These are phyloP conservation scores for Helleia helle DNA, from an alignment of 2,888 invertebrate genomes.

Conservation along the genomic window DNA sequence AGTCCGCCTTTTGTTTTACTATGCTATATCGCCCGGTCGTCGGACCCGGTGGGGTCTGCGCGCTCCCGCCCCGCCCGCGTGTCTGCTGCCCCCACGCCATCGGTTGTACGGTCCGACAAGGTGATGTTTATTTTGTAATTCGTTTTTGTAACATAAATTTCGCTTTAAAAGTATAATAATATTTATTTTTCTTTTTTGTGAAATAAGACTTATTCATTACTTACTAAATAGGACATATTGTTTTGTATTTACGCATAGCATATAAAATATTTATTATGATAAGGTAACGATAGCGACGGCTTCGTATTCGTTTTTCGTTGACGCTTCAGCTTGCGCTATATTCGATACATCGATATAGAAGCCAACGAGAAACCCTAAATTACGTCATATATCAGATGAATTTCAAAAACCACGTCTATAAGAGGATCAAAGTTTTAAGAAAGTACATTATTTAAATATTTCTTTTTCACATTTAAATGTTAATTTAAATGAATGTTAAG, in stretches of 20 bases:
- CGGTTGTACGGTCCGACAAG: constrained; percentile 19
- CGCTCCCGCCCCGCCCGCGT: not conserved
- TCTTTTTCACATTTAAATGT: not conserved
- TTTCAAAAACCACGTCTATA: constrained; percentile 17
- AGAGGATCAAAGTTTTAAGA: not conserved
- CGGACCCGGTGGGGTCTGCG: not conserved
- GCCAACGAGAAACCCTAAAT: constrained; percentile 12
- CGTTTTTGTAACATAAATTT: constrained; percentile 50
- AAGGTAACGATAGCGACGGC: constrained; percentile 19
- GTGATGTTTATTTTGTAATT: constrained; percentile 28
- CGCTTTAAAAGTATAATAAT: constrained; percentile 62
- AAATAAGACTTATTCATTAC: constrained; percentile 36
- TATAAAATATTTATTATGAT: constrained; percentile 31
- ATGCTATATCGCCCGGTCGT: constrained; percentile 7
- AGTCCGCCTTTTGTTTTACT: constrained; percentile 18
- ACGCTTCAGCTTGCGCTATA: constrained; percentile 7
- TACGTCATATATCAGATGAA: constrained; percentile 14
- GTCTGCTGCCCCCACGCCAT: not conserved
- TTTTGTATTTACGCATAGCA: constrained; percentile 35
- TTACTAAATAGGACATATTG: constrained; percentile 36
- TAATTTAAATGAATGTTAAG: not conserved
- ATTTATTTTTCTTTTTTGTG: constrained; percentile 53
- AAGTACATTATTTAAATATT: not conserved
- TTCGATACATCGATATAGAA: constrained; percentile 9
- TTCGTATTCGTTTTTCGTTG: constrained; percentile 11